Percentiles rank a stretch among this genome's conserved stretches.
phyloP scores from a whole-genome alignment of 2,113 vertebrate species.

The Merops nubicus region DNA sequence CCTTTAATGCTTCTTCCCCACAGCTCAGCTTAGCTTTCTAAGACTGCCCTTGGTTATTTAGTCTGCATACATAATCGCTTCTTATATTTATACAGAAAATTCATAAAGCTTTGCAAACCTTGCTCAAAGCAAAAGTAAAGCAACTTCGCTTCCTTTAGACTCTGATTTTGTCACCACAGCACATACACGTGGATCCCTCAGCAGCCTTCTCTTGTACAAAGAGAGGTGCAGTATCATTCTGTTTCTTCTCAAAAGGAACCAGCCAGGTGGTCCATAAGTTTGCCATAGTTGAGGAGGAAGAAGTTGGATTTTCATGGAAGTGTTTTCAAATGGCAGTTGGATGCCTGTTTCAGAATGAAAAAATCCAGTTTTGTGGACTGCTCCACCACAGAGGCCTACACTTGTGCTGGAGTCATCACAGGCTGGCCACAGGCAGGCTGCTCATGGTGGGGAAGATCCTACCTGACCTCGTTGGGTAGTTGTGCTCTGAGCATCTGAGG shows the following conservation, averaged over 20 bases:
- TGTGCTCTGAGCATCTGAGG: no score
- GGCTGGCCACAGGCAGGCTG: neutral
- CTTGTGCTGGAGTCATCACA: neutral
- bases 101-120: neutral
- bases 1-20: neutral
- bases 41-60: neutral
- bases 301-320: neutral
- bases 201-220: neutral
- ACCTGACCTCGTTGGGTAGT: fast-evolving
- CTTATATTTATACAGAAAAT: neutral
- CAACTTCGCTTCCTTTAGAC: neutral
- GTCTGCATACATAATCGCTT: neutral
- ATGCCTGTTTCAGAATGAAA: neutral
- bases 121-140: neutral
- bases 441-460: neutral
- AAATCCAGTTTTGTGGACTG: fast-evolving
- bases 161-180: neutral
- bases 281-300: neutral
- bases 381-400: fast-evolving
- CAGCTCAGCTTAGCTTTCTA: neutral
- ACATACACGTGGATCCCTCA: neutral
- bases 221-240: fast-evolving
- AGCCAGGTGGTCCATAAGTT: neutral
- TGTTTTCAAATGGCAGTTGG: fast-evolving
- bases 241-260: neutral